These are phyloP conservation scores for Poecile atricapillus DNA, from an alignment of 2,113 vertebrate species.

Conservation along the genomic window DNA sequence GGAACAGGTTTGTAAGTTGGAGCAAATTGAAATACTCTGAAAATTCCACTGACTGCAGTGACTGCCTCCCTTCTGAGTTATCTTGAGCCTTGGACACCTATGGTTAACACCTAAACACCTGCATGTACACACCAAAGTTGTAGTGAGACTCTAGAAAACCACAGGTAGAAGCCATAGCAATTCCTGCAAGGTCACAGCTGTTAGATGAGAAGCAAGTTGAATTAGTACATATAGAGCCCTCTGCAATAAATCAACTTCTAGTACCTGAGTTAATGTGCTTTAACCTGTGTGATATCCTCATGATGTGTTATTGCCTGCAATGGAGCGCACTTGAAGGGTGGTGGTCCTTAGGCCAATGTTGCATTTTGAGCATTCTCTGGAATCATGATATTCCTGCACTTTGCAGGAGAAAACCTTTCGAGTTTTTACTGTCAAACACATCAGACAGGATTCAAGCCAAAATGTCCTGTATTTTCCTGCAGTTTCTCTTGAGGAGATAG, in stretches of 20 bases:
- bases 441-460: not conserved
- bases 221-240: not conserved
- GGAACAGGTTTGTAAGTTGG: not conserved
- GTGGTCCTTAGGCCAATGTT: not conserved
- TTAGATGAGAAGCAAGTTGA: not conserved
- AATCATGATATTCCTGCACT: not conserved
- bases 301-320: not conserved
- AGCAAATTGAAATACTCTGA: not conserved
- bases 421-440: not conserved
- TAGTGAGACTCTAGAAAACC: not conserved
- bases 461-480: not conserved
- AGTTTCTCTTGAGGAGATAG: not conserved
- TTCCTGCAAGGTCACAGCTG: constrained; percentile 38
- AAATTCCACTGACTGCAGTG: not conserved
- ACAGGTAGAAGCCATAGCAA: not conserved
- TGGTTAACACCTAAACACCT: not conserved
- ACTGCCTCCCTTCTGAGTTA: not conserved
- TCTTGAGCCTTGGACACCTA: not conserved
- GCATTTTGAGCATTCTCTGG: not conserved
- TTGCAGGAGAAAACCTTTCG: not conserved
- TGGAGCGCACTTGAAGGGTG: not conserved
- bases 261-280: not conserved
- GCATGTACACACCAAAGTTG: not conserved
- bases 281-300: not conserved
- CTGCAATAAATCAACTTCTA: not conserved